A percentile compares a stretch with the other conserved stretches of the same genome.
phyloP scores from a whole-genome alignment of 2,888 invertebrate species.

The Rutpela maculata region DNA sequence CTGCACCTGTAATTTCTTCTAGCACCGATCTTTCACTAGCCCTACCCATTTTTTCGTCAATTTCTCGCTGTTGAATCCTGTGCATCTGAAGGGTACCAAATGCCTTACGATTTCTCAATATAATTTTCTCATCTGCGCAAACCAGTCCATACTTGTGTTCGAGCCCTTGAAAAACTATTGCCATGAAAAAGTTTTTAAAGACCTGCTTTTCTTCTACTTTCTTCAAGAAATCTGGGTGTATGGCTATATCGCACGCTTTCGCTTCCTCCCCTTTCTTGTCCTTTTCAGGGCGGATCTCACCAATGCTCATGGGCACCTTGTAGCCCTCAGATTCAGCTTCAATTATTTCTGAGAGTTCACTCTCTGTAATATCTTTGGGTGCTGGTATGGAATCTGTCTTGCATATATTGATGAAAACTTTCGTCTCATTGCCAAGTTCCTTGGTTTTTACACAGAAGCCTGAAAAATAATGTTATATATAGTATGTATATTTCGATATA shows the following conservation, averaged over 20 bases:
- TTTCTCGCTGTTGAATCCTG: slow-evolving; percentile 83
- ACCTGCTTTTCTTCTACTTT: slow-evolving; percentile 83
- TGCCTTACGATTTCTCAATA: slow-evolving; percentile 84
- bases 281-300: slow-evolving; percentile 84
- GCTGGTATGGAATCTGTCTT: slow-evolving; percentile 86
- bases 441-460: slow-evolving; percentile 88
- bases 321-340: slow-evolving; percentile 83
- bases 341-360: slow-evolving; percentile 82
- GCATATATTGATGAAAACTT: slow-evolving; percentile 92
- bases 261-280: slow-evolving; percentile 86
- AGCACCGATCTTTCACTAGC: slow-evolving; percentile 51
- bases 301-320: slow-evolving; percentile 93
- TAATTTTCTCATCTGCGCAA: slow-evolving; percentile 80
- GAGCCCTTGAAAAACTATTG: slow-evolving; percentile 86
- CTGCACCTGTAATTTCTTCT: slow-evolving; percentile 59
- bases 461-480: slow-evolving; percentile 66
- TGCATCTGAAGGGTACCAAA: slow-evolving; percentile 85
- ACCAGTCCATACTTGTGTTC: slow-evolving; percentile 86
- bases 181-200: slow-evolving; percentile 87
- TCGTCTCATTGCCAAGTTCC: slow-evolving; percentile 79
- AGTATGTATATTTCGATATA: no score
- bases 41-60: slow-evolving; percentile 72
- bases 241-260: slow-evolving; percentile 88
- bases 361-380: slow-evolving; percentile 82
- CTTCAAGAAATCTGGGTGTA: slow-evolving; percentile 85